These are phyloP conservation scores for Acrossocheilus wenchowensis DNA, from an alignment of 2,797 vertebrate genomes.

Conservation along the genomic window DNA sequence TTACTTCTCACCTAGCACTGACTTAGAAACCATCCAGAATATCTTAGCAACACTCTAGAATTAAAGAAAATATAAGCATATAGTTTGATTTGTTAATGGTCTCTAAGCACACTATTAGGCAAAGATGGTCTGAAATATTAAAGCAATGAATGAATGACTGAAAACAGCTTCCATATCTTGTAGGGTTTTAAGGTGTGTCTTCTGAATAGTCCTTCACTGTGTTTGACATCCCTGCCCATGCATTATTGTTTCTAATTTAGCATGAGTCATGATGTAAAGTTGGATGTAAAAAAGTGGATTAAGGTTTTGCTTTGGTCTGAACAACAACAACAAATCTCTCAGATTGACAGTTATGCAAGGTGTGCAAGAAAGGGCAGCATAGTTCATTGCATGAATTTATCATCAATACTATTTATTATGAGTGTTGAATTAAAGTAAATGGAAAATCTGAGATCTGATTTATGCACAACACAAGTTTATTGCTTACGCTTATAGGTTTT, in stretches of 20 bases:
- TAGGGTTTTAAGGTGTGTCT: neutral
- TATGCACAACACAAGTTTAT: neutral
- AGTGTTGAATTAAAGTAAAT: constrained; percentile 6
- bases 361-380: constrained; percentile 48
- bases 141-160: neutral
- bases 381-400: constrained; percentile 17
- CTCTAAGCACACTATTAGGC: neutral
- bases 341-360: constrained; percentile 65
- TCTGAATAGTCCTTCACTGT: neutral
- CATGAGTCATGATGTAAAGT: constrained; percentile 26
- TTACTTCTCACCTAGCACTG: neutral
- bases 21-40: neutral
- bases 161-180: neutral
- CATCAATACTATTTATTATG: constrained; percentile 14
- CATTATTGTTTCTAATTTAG: neutral
- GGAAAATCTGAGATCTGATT: neutral
- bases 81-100: neutral
- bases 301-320: constrained; percentile 58
- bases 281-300: constrained; percentile 25
- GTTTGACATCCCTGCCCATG: constrained; percentile 4
- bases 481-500: constrained; percentile 5
- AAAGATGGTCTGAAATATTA: constrained; percentile 1
- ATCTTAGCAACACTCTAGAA: neutral
- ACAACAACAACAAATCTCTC: constrained; percentile 64
- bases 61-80: neutral